Base-by-base conservation (phyloP, 2,113 vertebrate genomes). In the Lampris incognitus region DNA sequence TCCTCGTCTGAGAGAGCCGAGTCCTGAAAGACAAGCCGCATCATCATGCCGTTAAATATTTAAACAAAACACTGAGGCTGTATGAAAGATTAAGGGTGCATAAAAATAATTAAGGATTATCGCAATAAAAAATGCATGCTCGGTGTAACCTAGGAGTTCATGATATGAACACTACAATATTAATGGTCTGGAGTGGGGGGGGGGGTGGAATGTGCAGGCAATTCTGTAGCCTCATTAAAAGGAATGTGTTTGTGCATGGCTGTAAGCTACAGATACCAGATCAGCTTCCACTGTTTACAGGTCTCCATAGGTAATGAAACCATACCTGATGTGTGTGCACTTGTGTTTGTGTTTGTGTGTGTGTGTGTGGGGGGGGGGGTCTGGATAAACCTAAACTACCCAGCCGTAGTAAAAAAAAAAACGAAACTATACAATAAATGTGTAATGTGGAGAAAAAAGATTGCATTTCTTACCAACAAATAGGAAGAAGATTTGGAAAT, bases 61-160 rank as follows among this genome's bases (percentile, higher is more conserved):
- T 88, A 92, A 92, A 83, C 87, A 91, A 91, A 91, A 92, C 91
- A 92, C 79, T 85, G 92, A 87, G 90, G 88, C 89, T 89, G 83
- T 91, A 93, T 92, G 87, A 94, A 94, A 92, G 92, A 94, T 91
- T 92, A 92, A 93, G 91, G 83, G 87, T 86, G 92, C 90, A 91
- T 90, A 92, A 91, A 93, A 93, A 92, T 93, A 94, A 94, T 92
- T 93, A 94, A 90, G 87, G 89, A 92, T 93, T 93, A 93, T 90
- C 81, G 86, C 85, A 87, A 93, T 93, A 84, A 93, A 91, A 93
- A 93, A 92, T 93, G 87, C 88, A 91, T 91, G 92, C 74, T 82
- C 72, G 82, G 83, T 91, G 88, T 91, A 93, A 92, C 91, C 90
- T 93, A 93, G 91, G 87, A 92, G 91, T 88, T 81, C 87, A 93